Evolutionary conservation across 2,113 vertebrate genomes (phyloP), one percentile per base, ranked within the genome.

Genomic region (Serinus canaria): DNA sequence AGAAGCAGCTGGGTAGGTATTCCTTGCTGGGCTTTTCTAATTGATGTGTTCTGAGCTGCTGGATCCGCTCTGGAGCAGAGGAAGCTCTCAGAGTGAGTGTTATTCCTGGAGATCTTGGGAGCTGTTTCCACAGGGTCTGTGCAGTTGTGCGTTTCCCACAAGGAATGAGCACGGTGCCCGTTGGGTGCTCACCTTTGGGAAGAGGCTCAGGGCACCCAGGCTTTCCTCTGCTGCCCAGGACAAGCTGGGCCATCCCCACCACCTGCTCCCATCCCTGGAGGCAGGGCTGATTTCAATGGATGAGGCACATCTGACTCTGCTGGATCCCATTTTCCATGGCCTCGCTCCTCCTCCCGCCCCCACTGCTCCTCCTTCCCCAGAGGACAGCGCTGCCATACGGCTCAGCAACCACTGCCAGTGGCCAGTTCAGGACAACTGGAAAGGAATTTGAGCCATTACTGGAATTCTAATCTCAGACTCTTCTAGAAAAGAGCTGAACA

Each of bases 361-460:
- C 79, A 6, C 63, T 72, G 37, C 69, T 64, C 52, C 76, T 87
- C 59, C 67, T 82, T 92, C 37, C 55, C 90, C 88, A 49, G 72
- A 89, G 63, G 67, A 70, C 70, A 50, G 64, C 0, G 6, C 85
- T 94, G 91, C 89, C 88, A 69, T 87, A 70, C 31, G 4, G 90
- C 95, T 66, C 30, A 87, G 90, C 95, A 70, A 83, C 82, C 93
- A 5, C 87, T 95, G 84, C 22, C 82, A 93, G 89, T 96, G 96
- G 97, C 96, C 95, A 96, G 96, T 89, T 96, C 92, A 88, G 96
- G 96, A 97, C 97, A 97, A 96, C 92, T 96, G 83, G 91, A 97
- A 97, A 98, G 97, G 98, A 98, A 98, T 98, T 97, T 63, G 94
- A 98, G 97, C 96, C 98, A 98, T 98, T 97, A 97, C 97, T 98